Base-by-base conservation (phyloP, 2,888 invertebrate species). In the Cerastis leucographa region DNA sequence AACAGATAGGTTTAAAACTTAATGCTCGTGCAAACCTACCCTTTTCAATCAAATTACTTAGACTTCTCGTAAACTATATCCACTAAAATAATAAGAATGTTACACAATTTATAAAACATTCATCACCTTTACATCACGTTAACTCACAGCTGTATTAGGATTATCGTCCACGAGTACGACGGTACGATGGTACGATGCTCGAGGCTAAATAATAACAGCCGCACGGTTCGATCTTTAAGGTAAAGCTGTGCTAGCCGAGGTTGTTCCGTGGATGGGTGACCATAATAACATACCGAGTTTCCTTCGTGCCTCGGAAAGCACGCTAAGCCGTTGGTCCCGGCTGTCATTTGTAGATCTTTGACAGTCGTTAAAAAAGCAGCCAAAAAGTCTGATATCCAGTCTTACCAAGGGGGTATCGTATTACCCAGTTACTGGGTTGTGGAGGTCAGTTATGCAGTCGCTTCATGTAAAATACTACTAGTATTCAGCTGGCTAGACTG, bases 81-180 rank as follows among this genome's bases (percentile, higher is more conserved):
- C 29, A 29, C 6, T 25, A 25, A 49, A 70, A 40, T 17, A 70
- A 35, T 59, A 2, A 25, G 12, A 8, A 12, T n/a, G 0, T 17
- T 22, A 46, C 8, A 6, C 22, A 17, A 17, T 9, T 22, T 29
- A 22, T 17, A 1, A 42, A 62, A 29, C 5, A 44, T 51, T 35
- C 7, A 65, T 22, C 29, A 19, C 29, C 22, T 61, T 66, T 17
- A 25, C 35, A 25, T 61, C 7, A 42, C 8, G 19, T 49, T 14
- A 62, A 46, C 5, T n/a, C 46, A 35, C 7, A 11, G n/a, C n/a
- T 9, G 25, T 49, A 35, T 44, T 46, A 40, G 56, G 56, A 42
- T 29, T 72, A 83, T 42, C 56, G 49, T 59, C 76, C 66, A 35
- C 25, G 42, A 44, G 17, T 19, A n/a, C n/a, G n/a, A n/a, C n/a